These are phyloP conservation scores for Drosophila colorata DNA, from an alignment of 2,888 invertebrate genomes.

Conservation along the genomic window DNA sequence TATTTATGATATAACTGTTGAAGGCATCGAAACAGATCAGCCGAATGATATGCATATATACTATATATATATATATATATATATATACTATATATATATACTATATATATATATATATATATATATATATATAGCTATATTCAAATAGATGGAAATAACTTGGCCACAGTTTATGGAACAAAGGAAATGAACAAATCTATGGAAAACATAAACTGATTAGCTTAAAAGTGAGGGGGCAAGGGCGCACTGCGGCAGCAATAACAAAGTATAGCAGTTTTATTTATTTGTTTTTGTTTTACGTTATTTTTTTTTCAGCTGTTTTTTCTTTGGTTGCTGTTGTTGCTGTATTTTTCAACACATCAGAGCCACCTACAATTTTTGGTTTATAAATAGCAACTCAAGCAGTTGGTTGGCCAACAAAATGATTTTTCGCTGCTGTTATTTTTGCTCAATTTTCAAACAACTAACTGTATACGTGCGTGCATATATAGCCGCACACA, in stretches of 20 bases:
- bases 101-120: constrained; percentile 8
- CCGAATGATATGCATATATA: background rate
- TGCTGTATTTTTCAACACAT: constrained; percentile 62
- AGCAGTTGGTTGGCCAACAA: constrained; percentile 78
- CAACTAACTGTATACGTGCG: constrained; percentile 74
- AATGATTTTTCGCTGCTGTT: constrained; percentile 64
- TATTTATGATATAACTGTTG: constrained; percentile 36
- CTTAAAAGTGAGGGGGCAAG: constrained; percentile 1
- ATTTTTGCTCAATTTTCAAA: constrained; percentile 77
- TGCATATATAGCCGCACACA: constrained; percentile 34
- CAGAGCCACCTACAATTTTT: constrained; percentile 85
- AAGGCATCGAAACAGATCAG: background rate
- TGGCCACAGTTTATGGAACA: constrained; percentile 45
- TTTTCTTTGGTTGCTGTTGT: constrained; percentile 21
- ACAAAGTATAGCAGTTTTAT: constrained; percentile 56
- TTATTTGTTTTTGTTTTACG: constrained; percentile 58
- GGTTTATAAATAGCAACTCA: constrained; percentile 83
- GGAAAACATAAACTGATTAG: constrained; percentile 41
- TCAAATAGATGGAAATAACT: constrained; percentile 16
- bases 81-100: background rate
- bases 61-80: constrained; percentile 8
- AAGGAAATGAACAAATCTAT: constrained; percentile 42
- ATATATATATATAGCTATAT: too few species aligned
- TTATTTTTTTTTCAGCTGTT: constrained; percentile 30
- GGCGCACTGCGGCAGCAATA: constrained; percentile 29